Evolutionary conservation across 1,140 invertebrate genomes (phyloP), one percentile per base, ranked within the genome.

Genomic region (Brachionus asplanchnoidis): DNA sequence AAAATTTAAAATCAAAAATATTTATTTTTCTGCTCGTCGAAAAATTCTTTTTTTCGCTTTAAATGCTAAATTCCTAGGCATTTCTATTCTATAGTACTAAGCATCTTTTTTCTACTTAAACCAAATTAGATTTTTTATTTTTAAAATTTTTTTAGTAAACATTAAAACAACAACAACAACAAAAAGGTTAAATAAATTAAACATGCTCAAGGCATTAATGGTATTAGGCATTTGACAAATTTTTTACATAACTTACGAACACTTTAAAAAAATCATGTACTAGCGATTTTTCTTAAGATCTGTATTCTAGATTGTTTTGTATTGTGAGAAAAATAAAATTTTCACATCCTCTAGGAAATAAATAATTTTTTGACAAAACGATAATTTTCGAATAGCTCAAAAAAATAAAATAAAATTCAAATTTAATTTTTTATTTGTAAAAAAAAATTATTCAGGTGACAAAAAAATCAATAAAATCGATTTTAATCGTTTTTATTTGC

Each of bases 381-480:
- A 23, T 20, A 5, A 8, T 20, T 60, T 60, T 60, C 17, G 53
- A 60, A 60, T 26, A 60, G 17, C n/a, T 68, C n/a, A 68, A 68
- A 32, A 28, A 68, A n/a, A n/a, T n/a, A n/a, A n/a, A n/a, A n/a
- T n/a, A n/a, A n/a, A 68, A 68, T 68, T 68, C 11, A 68, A 68
- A 68, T 68, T 68, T 32, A 32, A 68, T 32, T 68, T 68, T 68
- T 68, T 68, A 68, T 68, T 68, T 32, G 8, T 32, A 68, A 68
- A 32, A 68, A 32, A 11, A 36, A 68, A 68, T 28, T 68, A 42
- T 75, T 42, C 26, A 70, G 36, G 36, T 32, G 14, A 66, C 9
- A 36, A 70, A 36, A 70, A 70, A 70, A 70, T 70, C 66, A 70
- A 70, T 70, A 70, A 70, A 70, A 70, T 70, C 66, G 46, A 50